Evolutionary conservation across 2,888 invertebrate genomes (phyloP).

Genomic region (Aricia artaxerxes): DNA sequence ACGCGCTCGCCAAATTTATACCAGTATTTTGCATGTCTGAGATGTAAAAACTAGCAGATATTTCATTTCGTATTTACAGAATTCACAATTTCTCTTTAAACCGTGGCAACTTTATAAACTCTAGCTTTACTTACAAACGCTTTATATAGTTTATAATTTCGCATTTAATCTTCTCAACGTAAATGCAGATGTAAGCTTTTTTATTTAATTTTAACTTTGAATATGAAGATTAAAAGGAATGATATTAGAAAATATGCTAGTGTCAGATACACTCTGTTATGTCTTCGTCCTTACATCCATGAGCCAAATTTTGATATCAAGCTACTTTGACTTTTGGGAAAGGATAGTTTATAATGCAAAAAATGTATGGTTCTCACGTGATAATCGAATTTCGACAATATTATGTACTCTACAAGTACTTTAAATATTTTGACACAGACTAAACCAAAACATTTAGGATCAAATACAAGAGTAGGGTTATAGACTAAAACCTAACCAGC

Average conservation of each 20-base stretch:
- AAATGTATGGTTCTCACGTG: too few species aligned
- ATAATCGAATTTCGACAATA: too few species aligned
- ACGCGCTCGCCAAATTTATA: slow-evolving; percentile 41
- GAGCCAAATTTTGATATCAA: too few species aligned
- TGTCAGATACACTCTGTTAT: too few species aligned
- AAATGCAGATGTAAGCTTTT: not conserved
- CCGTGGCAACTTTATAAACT: not conserved
- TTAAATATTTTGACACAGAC: too few species aligned
- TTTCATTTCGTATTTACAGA: slow-evolving; percentile 30
- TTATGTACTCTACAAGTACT: too few species aligned
- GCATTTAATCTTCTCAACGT: not conserved
- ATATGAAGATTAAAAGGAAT: not conserved
- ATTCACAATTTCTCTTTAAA: slow-evolving; percentile 24
- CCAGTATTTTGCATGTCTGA: slow-evolving; percentile 45
- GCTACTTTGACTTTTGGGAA: too few species aligned
- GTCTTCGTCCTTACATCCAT: too few species aligned
- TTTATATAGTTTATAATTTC: slow-evolving; percentile 1
- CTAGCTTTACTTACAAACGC: not conserved
- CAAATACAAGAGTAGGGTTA: not conserved
- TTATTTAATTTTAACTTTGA: not conserved
- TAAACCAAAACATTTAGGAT: not conserved
- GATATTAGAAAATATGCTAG: too few species aligned
- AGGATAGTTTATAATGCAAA: too few species aligned
- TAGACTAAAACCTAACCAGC: not conserved
- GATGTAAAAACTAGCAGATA: slow-evolving; percentile 28